These are phyloP conservation scores for Trinorchestia longiramus DNA, from an alignment of 1,140 invertebrate genomes.

Conservation along the genomic window DNA sequence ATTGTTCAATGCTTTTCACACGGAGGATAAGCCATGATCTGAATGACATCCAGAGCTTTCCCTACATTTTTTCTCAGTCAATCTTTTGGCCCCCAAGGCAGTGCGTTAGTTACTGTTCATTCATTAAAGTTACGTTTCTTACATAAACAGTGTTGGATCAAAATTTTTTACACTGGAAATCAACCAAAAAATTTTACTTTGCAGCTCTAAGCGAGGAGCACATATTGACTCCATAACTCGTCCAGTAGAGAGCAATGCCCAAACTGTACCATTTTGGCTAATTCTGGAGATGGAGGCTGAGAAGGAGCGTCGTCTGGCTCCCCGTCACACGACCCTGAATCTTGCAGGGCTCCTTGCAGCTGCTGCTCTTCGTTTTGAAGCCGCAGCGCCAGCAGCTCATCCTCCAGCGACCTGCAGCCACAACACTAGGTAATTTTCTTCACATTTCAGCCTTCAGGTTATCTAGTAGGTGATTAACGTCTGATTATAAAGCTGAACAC, in stretches of 20 bases:
- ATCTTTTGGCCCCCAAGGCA: neutral
- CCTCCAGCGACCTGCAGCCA: neutral
- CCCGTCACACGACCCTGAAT: neutral
- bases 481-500: too few relatives aligned
- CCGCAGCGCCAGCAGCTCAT: neutral
- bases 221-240: neutral
- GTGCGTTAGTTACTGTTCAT: neutral
- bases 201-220: neutral
- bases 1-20: neutral
- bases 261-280: slow-evolving; percentile 24
- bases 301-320: neutral
- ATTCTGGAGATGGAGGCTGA: neutral
- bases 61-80: neutral
- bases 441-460: too few relatives aligned
- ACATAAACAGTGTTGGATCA: too few relatives aligned
- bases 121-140: neutral
- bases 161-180: too few relatives aligned
- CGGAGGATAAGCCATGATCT: neutral
- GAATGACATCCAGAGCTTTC: neutral
- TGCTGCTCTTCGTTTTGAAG: neutral
- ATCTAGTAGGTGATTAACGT: too few relatives aligned
- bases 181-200: too few relatives aligned
- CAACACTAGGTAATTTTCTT: too few relatives aligned
- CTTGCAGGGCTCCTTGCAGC: neutral
- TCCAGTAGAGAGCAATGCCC: neutral